phyloP scores from a whole-genome alignment of 2,888 invertebrate genomes.

The Margaritifera margaritifera region DNA sequence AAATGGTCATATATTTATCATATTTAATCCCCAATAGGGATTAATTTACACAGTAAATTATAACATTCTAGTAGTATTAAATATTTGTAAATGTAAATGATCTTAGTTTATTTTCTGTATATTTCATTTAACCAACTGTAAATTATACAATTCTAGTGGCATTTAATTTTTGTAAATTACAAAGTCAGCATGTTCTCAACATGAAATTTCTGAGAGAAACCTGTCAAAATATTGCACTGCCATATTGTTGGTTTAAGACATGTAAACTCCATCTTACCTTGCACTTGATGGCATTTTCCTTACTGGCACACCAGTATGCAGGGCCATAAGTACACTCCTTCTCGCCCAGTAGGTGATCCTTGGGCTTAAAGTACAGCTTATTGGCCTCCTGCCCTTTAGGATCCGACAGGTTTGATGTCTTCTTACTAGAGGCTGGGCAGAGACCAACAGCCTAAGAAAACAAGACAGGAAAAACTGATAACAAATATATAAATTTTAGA shows the following conservation, averaged over 20 bases:
- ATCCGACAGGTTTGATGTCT: too few species aligned
- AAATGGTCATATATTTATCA: too few species aligned
- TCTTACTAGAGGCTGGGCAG: constrained; percentile 12
- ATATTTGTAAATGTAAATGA: too few species aligned
- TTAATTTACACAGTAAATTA: too few species aligned
- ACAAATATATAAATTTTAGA: too few species aligned
- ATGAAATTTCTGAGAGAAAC: not conserved
- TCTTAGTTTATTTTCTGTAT: too few species aligned
- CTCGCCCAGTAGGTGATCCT: constrained; percentile 36
- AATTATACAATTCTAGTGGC: too few species aligned
- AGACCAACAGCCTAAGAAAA: constrained; percentile 25
- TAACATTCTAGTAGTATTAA: too few species aligned
- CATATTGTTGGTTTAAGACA: not conserved
- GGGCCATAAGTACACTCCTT: constrained; percentile 63
- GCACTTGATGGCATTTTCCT: constrained; percentile 55
- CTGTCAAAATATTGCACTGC: not conserved
- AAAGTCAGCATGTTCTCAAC: not conserved
- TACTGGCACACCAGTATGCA: constrained; percentile 58
- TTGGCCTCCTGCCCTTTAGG: constrained; percentile 4
- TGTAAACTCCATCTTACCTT: constrained; percentile 42
- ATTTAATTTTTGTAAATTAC: too few species aligned
- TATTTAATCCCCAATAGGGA: too few species aligned
- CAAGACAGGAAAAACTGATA: not conserved
- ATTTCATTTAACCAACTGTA: too few species aligned
- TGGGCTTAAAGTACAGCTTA: constrained; percentile 31